Percentiles rank a stretch among this genome's conserved stretches.
These are phyloP conservation scores for Clunio marinus DNA, from an alignment of 2,888 invertebrate species.

Conservation along the genomic window DNA sequence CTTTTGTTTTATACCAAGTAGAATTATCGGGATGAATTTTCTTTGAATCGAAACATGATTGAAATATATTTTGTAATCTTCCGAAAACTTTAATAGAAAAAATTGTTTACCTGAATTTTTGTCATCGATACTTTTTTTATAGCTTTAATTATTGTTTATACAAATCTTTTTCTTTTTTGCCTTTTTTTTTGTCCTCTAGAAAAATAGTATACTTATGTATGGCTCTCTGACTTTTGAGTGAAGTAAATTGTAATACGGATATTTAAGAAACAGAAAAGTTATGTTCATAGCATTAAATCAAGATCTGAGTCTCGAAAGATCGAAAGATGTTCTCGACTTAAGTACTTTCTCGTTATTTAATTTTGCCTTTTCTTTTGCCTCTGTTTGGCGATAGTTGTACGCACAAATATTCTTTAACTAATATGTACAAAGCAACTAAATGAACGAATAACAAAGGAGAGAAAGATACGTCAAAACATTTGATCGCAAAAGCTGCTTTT, in stretches of 20 bases:
- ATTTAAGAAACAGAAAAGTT: neutral
- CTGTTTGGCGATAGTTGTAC: neutral
- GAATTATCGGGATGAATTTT: too few species aligned
- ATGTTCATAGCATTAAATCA: too few species aligned
- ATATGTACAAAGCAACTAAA: neutral
- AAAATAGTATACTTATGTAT: conserved; percentile 35
- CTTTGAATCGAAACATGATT: too few species aligned
- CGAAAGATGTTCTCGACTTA: too few species aligned
- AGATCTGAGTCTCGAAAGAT: too few species aligned
- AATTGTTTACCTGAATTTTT: conserved; percentile 29
- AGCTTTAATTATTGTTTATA: conserved; percentile 25
- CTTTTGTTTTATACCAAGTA: neutral
- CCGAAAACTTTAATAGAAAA: neutral
- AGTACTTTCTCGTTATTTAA: neutral
- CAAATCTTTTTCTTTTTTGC: conserved; percentile 12
- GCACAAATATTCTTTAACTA: neutral
- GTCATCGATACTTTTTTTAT: conserved; percentile 18
- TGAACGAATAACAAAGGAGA: neutral
- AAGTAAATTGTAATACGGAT: neutral
- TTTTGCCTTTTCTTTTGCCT: conserved; percentile 18
- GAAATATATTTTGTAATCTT: neutral
- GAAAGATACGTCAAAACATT: too few species aligned
- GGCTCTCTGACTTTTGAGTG: neutral
- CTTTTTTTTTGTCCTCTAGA: conserved; percentile 10
- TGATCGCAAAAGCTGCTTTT: neutral